These are phyloP conservation scores for Bugulina stolonifera DNA, from an alignment of 2,888 invertebrate species.

Conservation along the genomic window DNA sequence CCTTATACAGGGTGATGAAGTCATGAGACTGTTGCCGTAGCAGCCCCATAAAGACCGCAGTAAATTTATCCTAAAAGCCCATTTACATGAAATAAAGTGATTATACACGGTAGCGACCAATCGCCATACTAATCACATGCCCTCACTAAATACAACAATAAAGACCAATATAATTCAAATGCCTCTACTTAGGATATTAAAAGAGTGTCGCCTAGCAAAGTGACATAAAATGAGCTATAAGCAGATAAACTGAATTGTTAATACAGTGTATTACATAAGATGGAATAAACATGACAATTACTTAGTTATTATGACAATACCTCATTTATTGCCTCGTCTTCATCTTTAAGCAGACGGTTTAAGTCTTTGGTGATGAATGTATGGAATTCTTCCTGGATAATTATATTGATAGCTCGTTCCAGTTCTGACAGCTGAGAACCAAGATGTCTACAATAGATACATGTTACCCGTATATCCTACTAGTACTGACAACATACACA, in stretches of 20 bases:
- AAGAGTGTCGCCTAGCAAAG: too few species aligned
- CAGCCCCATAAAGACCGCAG: slow-evolving; percentile 82
- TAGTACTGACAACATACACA: neutral
- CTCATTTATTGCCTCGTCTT: slow-evolving; percentile 53
- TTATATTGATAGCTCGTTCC: slow-evolving; percentile 89
- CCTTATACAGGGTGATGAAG: slow-evolving; percentile 67
- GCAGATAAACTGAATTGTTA: too few species aligned
- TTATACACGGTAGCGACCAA: too few species aligned
- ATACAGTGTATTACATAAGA: too few species aligned
- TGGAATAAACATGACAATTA: too few species aligned
- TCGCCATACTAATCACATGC: too few species aligned
- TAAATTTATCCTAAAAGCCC: slow-evolving; percentile 72
- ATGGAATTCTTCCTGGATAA: slow-evolving; percentile 91
- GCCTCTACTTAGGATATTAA: too few species aligned
- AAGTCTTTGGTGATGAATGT: slow-evolving; percentile 84
- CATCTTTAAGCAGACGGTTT: slow-evolving; percentile 69
- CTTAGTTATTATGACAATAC: too few species aligned
- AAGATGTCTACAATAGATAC: slow-evolving; percentile 66
- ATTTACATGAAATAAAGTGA: too few species aligned
- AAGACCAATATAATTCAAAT: too few species aligned
- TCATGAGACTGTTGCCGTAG: slow-evolving; percentile 75
- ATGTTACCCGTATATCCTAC: neutral
- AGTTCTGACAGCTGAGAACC: slow-evolving; percentile 92
- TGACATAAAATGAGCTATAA: too few species aligned
- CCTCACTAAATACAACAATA: too few species aligned